Percentiles rank a stretch among this genome's conserved stretches.
These are phyloP conservation scores for Actinostola sp. DNA, from an alignment of 92 coral and sea anemone species.

Conservation along the genomic window DNA sequence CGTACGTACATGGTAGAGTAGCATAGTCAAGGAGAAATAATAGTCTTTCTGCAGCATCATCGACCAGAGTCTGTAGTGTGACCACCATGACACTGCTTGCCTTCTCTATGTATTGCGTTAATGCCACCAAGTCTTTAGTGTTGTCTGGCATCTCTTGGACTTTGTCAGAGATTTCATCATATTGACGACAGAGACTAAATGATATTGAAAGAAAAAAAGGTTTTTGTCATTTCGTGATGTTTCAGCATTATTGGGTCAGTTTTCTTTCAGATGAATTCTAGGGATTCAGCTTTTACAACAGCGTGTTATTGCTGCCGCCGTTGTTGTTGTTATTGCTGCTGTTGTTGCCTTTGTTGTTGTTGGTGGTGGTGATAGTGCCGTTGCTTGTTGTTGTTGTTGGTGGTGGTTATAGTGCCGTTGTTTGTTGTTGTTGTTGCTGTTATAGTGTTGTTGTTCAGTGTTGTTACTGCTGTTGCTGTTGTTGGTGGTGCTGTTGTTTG, in stretches of 20 bases:
- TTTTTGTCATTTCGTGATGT: no score
- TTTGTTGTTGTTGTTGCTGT: no score
- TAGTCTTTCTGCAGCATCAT: conserved; percentile 91
- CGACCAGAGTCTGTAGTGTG: conserved; percentile 81
- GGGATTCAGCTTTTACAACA: neutral
- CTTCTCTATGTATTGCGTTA: conserved; percentile 87
- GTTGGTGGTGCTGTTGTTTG: no score
- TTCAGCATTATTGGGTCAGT: no score
- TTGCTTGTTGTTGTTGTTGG: no score
- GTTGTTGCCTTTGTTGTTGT: neutral
- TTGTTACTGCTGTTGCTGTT: no score
- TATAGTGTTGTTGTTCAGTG: no score
- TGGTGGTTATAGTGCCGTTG: no score
- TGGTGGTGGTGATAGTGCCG: no score
- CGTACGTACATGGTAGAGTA: conserved; percentile 28
- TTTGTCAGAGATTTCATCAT: conserved; percentile 98
- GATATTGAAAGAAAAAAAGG: neutral
- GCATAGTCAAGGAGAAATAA: conserved; percentile 93
- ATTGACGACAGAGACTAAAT: conserved; percentile 79
- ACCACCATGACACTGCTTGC: conserved; percentile 88
- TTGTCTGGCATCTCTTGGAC: conserved; percentile 99
- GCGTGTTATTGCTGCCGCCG: no score
- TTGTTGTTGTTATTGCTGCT: neutral
- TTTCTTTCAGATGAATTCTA: neutral
- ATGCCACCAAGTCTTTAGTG: conserved; percentile 87